phyloP scores from a whole-genome alignment of 2,113 vertebrate species.

The Gasterosteus nipponicus region DNA sequence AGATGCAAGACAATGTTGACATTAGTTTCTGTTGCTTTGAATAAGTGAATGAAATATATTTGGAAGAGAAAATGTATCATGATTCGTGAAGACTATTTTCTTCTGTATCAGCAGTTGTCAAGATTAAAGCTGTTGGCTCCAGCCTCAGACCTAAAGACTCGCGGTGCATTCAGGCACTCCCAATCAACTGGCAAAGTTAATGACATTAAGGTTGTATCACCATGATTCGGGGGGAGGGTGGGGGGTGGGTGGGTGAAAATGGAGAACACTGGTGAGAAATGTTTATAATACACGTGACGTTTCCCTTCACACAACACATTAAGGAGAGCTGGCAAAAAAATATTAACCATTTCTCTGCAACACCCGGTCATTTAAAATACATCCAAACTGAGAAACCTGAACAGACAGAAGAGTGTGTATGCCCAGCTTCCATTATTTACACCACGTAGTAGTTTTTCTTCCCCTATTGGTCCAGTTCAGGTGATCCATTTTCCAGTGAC shows the following conservation, averaged over 20 bases:
- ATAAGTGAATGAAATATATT: constrained; percentile 9
- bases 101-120: neutral
- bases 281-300: constrained; percentile 2
- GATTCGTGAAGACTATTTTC: neutral
- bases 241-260: too few species aligned
- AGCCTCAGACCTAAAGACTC: neutral
- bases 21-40: constrained; percentile 6
- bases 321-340: neutral
- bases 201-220: neutral
- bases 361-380: constrained; percentile 1
- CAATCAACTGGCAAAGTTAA: neutral
- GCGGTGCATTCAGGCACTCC: constrained; percentile 23
- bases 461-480: neutral
- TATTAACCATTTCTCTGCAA: neutral
- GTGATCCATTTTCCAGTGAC: constrained; percentile 9
- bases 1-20: neutral
- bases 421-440: constrained; percentile 8
- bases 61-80: neutral
- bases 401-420: neutral
- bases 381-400: neutral
- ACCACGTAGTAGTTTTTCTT: neutral
- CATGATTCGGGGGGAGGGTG: neutral
- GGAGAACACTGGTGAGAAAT: constrained; percentile 14
- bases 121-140: neutral
- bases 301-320: constrained; percentile 19